Base-by-base conservation (phyloP, 1,140 invertebrate species). In the Habropoda laboriosa region DNA sequence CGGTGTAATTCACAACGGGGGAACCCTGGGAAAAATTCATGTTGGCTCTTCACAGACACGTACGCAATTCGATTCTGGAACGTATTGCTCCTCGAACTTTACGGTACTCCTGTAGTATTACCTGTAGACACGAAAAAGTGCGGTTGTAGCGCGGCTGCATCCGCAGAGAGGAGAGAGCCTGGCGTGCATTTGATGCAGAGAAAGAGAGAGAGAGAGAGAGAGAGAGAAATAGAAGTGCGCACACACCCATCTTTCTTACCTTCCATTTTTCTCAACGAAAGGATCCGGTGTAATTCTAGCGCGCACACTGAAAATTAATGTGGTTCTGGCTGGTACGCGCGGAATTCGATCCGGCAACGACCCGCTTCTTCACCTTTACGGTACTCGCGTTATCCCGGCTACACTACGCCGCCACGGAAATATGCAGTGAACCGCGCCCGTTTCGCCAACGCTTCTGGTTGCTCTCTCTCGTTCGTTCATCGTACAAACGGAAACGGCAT, bases 311-410 rank as follows among this genome's bases (percentile, higher is more conserved):
- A 68, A 83, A 84, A 82, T 82, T 79, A 84, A 84, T 73, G 61
- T 18, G 27, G 40, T 72, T 58, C 53, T 13, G 18, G 40, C n/a
- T 53, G 80, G 60, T 74, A 79, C 61, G 49, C 49, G 75, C 45
- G 82, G 81, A 83, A 84, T 84, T 68, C 70, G 70, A 82, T 79
- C 63, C 75, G 38, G 30, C 73, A 30, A 51, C 63, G 81, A 84
- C 82, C 81, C 51, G 81, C 70, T 83, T 83, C 64, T 64, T 79
- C 75, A 84, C 70, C 75, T 84, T 84, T 84, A 84, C 82, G 82
- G 82, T 84, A 84, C 68, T 71, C 61, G 45, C 42, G 66, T n/a
- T 82, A 71, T 76, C 61, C 64, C 55, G 49, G 67, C n/a, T n/a
- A n/a, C n/a, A 38, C 67, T 35, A 45, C 55, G 42, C 64, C 21